Evolutionary conservation across 2,888 invertebrate species (phyloP).

Genomic region (Drosophila buzzatii): DNA sequence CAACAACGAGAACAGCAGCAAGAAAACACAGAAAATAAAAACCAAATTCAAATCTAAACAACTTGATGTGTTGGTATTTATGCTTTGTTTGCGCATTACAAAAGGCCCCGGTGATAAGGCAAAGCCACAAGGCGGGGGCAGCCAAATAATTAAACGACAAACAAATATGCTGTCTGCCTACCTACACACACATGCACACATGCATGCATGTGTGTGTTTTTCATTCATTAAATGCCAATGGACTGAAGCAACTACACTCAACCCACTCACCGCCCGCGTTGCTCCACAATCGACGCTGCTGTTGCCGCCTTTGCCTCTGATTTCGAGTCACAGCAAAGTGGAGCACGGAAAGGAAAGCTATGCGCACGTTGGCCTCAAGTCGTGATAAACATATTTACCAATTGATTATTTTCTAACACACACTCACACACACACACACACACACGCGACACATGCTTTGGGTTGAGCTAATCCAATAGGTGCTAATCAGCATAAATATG

Average conservation of each 20-base stretch:
- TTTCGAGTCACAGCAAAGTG: slow-evolving; percentile 49
- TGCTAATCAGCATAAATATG: slow-evolving; percentile 76
- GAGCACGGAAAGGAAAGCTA: slow-evolving; percentile 69
- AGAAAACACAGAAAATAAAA: slow-evolving; percentile 1
- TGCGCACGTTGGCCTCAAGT: slow-evolving; percentile 66
- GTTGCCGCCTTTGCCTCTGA: slow-evolving; percentile 2
- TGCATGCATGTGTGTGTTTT: slow-evolving; percentile 29
- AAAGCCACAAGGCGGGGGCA: slow-evolving; percentile 37
- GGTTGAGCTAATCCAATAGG: slow-evolving; percentile 61
- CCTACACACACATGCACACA: slow-evolving; percentile 15
- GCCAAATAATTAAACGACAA: slow-evolving; percentile 58
- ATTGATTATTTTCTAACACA: slow-evolving; percentile 74
- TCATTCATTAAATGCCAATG: slow-evolving; percentile 66
- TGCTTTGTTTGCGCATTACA: slow-evolving; percentile 75
- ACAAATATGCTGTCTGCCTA: slow-evolving; percentile 43
- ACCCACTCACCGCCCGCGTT: slow-evolving; percentile 8
- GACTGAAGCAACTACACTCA: neutral
- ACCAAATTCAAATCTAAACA: slow-evolving; percentile 61
- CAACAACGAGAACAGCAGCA: neutral
- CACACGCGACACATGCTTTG: slow-evolving; percentile 42
- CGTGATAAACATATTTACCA: slow-evolving; percentile 80
- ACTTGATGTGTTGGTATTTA: slow-evolving; percentile 72
- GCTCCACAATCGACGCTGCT: neutral
- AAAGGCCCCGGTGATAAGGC: slow-evolving; percentile 63
- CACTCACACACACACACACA: slow-evolving; percentile 26